Conservation (phyloP, 2,888 invertebrate genomes). For the Coleophora flavipennella region DNA sequence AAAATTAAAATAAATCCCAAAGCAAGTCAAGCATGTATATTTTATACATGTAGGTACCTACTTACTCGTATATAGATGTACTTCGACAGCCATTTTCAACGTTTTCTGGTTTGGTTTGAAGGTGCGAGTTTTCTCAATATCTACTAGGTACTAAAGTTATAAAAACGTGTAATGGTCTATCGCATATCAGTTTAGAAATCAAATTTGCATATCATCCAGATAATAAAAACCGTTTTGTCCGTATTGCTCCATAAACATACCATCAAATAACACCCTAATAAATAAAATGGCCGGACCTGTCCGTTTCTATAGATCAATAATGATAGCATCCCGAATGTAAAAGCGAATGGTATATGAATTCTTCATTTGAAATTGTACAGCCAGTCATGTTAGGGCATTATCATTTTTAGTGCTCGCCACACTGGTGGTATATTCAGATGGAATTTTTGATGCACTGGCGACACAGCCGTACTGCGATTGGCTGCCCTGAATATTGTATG, state of each 20-base stretch:
- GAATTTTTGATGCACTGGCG: constrained; percentile 74
- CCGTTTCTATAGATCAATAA: constrained; percentile 60
- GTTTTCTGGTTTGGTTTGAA: neutral
- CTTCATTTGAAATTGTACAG: constrained; percentile 70
- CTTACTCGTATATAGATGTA: too few species aligned
- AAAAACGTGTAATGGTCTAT: too few species aligned
- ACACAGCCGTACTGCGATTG: constrained; percentile 68
- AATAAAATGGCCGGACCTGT: constrained; percentile 55
- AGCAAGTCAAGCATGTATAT: too few species aligned
- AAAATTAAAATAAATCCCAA: too few species aligned
- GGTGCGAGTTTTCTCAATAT: neutral
- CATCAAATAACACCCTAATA: constrained; percentile 39
- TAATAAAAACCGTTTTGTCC: constrained; percentile 7
- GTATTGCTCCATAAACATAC: constrained; percentile 26
- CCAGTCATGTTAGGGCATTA: constrained; percentile 68
- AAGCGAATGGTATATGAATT: constrained; percentile 62
- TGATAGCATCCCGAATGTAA: constrained; percentile 61
- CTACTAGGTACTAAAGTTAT: too few species aligned
- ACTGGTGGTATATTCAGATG: constrained; percentile 68
- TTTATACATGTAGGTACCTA: too few species aligned
- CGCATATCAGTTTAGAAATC: neutral
- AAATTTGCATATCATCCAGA: constrained; percentile 9
- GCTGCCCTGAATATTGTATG: constrained; percentile 70
- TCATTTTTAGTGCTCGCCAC: constrained; percentile 73
- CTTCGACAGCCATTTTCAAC: too few species aligned